phyloP scores from a whole-genome alignment of 2,797 vertebrate species.

The Eulemur albifrons region DNA sequence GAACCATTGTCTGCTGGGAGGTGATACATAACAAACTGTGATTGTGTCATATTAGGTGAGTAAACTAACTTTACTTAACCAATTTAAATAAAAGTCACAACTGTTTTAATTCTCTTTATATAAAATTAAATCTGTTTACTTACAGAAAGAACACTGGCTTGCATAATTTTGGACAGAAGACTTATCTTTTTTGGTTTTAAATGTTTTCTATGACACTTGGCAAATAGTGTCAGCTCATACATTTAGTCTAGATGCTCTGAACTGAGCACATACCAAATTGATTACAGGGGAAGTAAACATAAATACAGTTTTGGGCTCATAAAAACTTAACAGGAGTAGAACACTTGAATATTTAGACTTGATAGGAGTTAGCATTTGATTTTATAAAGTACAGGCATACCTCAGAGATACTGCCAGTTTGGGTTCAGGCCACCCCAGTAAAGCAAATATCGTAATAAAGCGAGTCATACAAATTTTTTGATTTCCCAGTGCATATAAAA shows the following conservation, averaged over 20 bases:
- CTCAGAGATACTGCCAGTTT: too few species aligned
- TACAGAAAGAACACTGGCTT: background rate
- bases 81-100: background rate
- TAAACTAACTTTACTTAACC: background rate
- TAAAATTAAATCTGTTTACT: background rate
- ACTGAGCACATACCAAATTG: background rate
- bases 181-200: background rate
- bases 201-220: background rate
- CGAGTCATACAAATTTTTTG: background rate
- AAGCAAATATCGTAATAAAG: background rate
- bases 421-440: too few species aligned
- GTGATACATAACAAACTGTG: background rate
- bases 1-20: background rate
- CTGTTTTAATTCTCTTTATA: background rate
- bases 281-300: background rate
- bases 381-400: background rate
- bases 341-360: background rate
- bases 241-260: background rate
- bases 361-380: background rate
- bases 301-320: background rate
- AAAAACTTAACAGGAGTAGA: background rate
- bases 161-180: background rate
- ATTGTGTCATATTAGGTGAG: background rate
- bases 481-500: background rate
- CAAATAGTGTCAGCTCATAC: background rate